A percentile compares a stretch with the other conserved stretches of the same genome.
phyloP scores from a whole-genome alignment of 1,140 invertebrate genomes.

The Cherax quadricarinatus region DNA sequence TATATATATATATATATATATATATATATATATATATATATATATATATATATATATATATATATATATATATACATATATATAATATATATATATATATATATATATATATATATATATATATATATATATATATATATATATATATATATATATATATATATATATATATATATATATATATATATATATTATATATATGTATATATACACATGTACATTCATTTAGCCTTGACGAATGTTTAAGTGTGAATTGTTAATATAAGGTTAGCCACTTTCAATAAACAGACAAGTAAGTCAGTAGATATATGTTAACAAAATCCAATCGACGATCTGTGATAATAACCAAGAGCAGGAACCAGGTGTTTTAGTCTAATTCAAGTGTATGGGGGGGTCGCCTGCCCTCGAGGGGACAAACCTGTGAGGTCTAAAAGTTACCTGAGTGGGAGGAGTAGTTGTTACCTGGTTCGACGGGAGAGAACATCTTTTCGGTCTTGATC shows the following conservation, averaged over 20 bases:
- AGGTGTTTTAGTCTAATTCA: conserved; percentile 1
- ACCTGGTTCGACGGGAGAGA: conserved; percentile 59
- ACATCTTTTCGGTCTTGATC: conserved; percentile 57
- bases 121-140: conserved; percentile 21
- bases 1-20: conserved; percentile 26
- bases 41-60: conserved; percentile 18
- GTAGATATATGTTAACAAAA: not conserved
- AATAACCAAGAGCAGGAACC: not conserved
- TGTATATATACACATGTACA: not conserved
- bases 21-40: conserved; percentile 25
- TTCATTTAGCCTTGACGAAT: not conserved
- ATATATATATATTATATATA: conserved; percentile 24
- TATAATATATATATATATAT: conserved; percentile 14
- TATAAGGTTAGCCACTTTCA: not conserved
- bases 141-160: conserved; percentile 11
- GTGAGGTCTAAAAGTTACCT: conserved; percentile 46
- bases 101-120: conserved; percentile 22
- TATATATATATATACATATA: not conserved
- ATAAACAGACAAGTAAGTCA: not conserved
- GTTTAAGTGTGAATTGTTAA: not conserved
- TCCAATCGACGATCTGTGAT: not conserved
- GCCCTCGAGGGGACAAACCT: not conserved
- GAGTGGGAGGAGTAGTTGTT: conserved; percentile 48
- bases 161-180: conserved; percentile 25
- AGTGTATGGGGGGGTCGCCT: not conserved